Evolutionary conservation across 2,888 invertebrate species (phyloP).

Genomic region (Drosophila sordidapex): DNA sequence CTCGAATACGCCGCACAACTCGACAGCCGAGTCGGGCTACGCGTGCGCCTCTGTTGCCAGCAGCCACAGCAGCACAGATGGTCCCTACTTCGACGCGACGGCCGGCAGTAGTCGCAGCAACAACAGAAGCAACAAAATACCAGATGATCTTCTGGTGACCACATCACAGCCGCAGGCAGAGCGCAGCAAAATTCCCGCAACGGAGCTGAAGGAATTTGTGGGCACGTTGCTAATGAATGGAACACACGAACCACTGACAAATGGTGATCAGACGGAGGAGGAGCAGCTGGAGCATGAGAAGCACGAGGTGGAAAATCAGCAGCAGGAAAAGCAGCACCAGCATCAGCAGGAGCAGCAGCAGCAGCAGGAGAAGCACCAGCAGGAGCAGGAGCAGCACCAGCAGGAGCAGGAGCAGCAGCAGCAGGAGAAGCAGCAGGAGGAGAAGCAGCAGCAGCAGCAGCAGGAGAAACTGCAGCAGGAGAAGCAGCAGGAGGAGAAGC

Average conservation of each 20-base stretch:
- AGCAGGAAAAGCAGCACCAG: constrained; percentile 6
- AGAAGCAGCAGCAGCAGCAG: constrained; percentile 22
- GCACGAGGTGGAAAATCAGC: neutral
- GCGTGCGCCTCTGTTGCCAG: constrained; percentile 86
- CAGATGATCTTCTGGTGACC: constrained; percentile 45
- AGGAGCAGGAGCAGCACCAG: neutral
- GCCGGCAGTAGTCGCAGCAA: constrained; percentile 48
- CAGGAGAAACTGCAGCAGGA: constrained; percentile 9
- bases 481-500: constrained; percentile 3
- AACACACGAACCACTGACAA: constrained; percentile 56
- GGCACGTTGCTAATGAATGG: constrained; percentile 53
- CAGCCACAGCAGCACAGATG: constrained; percentile 86
- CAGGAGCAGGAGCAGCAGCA: neutral
- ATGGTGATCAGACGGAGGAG: constrained; percentile 55
- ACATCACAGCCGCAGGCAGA: constrained; percentile 36
- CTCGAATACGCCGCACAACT: constrained; percentile 86
- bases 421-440: neutral
- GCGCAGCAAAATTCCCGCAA: constrained; percentile 33
- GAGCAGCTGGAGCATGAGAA: neutral
- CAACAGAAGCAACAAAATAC: constrained; percentile 58
- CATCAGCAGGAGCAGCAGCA: neutral
- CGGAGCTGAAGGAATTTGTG: constrained; percentile 47
- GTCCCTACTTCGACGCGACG: constrained; percentile 86
- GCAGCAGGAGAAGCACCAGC: neutral
- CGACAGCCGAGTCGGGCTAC: constrained; percentile 85